Percentiles rank a stretch among this genome's conserved stretches.
These are phyloP conservation scores for Porites evermanni DNA, from an alignment of 92 coral and sea anemone species.

Conservation along the genomic window DNA sequence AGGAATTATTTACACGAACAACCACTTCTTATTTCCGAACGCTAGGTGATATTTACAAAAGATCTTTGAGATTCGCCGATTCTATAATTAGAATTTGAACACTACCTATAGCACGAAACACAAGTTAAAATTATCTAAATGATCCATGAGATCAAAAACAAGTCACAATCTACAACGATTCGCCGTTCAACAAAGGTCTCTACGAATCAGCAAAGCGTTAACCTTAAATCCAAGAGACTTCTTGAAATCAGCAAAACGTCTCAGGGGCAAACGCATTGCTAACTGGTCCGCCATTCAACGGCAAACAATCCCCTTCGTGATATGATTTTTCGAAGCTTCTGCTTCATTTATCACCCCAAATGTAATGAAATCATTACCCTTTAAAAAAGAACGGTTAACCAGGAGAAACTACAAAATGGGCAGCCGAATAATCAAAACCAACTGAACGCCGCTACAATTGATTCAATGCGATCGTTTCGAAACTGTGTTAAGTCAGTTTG, in stretches of 20 bases:
- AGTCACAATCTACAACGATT: not conserved
- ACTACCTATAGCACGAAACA: constrained; percentile 1
- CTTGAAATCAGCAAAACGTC: not conserved
- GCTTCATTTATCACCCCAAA: not conserved
- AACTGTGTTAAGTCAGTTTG: constrained; percentile 1
- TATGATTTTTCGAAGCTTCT: not conserved
- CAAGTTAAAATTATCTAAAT: not conserved
- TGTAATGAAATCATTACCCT: not conserved
- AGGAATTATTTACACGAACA: not conserved
- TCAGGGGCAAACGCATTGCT: constrained; percentile 30
- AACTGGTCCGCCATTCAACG: constrained; percentile 27
- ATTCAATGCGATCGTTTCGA: constrained; percentile 14
- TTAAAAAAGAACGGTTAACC: not conserved
- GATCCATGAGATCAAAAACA: not conserved
- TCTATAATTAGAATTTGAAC: constrained; percentile 34
- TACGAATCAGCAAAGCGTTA: not conserved
- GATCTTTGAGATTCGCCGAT: constrained; percentile 29
- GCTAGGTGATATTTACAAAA: constrained; percentile 31
- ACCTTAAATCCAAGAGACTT: too few relatives aligned
- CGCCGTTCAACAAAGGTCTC: not conserved
- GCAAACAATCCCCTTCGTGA: constrained; percentile 17
- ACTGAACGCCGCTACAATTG: constrained; percentile 26
- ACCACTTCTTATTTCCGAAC: constrained; percentile 37
- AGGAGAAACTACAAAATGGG: not conserved
- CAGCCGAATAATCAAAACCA: not conserved